phyloP scores from a whole-genome alignment of 2,888 invertebrate species.

The Rugalucina vietnamica region DNA sequence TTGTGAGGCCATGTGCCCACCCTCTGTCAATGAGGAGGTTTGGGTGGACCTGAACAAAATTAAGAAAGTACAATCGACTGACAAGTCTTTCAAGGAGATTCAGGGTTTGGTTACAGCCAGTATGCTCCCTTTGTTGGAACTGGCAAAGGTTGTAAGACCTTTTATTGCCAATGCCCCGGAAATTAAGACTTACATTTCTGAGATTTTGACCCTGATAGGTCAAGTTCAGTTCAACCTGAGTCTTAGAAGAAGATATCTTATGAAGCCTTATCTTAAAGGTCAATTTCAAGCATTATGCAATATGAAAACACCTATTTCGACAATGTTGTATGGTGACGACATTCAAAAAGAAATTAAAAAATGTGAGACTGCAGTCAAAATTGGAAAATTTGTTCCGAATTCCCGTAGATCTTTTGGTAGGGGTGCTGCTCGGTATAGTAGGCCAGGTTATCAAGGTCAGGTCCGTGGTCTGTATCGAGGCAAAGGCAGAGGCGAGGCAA shows the following conservation, averaged over 20 bases:
- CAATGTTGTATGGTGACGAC: conserved; percentile 8
- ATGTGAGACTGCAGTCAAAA: conserved; percentile 2
- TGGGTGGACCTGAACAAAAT: conserved; percentile 10
- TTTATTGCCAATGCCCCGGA: neutral
- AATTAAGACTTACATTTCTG: conserved; percentile 19
- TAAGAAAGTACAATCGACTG: neutral
- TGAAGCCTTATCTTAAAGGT: neutral
- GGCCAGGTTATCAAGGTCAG: neutral
- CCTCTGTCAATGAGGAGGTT: conserved; percentile 22
- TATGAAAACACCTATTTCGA: neutral
- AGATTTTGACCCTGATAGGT: conserved; percentile 4
- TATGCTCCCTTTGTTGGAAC: conserved; percentile 19
- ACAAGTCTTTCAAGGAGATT: conserved; percentile 23
- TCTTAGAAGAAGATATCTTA: conserved; percentile 17
- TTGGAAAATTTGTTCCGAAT: neutral
- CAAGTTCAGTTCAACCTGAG: conserved; percentile 23
- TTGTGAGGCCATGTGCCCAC: neutral
- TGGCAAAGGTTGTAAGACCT: conserved; percentile 5
- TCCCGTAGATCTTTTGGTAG: neutral
- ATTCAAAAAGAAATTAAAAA: conserved; percentile 11
- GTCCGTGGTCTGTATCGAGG: neutral
- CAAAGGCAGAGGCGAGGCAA: neutral
- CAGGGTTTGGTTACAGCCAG: conserved; percentile 12
- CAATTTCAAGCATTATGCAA: conserved; percentile 5
- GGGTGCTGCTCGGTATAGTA: neutral